phyloP scores from a whole-genome alignment of 2,113 vertebrate genomes.

The Catharus fuscescens region DNA sequence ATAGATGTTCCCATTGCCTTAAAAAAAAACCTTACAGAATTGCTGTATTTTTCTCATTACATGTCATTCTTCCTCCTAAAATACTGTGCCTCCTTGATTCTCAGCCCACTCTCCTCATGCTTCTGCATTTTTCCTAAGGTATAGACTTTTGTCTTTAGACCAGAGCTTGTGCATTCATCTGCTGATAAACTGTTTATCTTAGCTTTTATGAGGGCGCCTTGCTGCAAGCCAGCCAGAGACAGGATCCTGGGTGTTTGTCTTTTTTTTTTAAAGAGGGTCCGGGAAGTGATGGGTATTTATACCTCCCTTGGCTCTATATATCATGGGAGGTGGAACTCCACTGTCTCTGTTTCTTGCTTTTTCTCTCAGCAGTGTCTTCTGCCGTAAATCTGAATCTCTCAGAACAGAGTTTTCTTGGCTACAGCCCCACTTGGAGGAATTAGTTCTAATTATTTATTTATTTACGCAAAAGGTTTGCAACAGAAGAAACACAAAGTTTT shows the following conservation, averaged over 20 bases:
- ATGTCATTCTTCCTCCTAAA: conserved; percentile 31
- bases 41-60: conserved; percentile 14
- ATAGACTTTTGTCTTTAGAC: conserved; percentile 75
- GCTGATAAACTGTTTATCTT: conserved; percentile 87
- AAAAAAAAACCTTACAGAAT: neutral
- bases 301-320: conserved; percentile 69
- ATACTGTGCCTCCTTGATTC: neutral
- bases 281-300: conserved; percentile 68
- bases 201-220: conserved; percentile 87
- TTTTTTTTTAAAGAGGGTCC: conserved; percentile 50
- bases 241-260: conserved; percentile 79
- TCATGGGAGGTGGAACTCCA: conserved; percentile 68
- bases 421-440: neutral
- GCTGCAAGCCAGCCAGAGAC: conserved; percentile 79
- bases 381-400: conserved; percentile 59
- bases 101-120: neutral
- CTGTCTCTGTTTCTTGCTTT: conserved; percentile 60
- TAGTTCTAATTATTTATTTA: neutral
- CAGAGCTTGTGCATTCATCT: conserved; percentile 77
- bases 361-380: conserved; percentile 58
- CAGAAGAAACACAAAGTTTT: neutral
- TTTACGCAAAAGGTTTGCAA: neutral
- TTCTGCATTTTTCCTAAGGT: conserved; percentile 63
- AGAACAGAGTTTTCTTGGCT: conserved; percentile 53
- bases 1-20: neutral